Evolutionary conservation across 2,113 vertebrate species (phyloP).

Genomic region (Chiloscyllium plagiosum): DNA sequence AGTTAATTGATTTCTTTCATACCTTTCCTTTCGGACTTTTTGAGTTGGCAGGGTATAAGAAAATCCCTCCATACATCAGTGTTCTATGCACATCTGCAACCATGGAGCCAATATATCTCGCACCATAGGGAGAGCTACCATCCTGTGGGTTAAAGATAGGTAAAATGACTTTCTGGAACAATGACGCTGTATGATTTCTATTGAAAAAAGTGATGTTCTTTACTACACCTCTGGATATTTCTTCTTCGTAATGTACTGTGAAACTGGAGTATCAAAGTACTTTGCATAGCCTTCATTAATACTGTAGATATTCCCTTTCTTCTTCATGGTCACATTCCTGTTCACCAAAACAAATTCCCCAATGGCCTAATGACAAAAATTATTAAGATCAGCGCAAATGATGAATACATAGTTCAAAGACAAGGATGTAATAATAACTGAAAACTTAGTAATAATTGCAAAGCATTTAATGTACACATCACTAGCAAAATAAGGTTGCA

Average conservation of each 20-base stretch:
- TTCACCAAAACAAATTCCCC: slow-evolving; percentile 94
- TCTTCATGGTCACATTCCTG: slow-evolving; percentile 85
- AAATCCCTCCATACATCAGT: slow-evolving; percentile 90
- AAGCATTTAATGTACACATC: not conserved
- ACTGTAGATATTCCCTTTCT: slow-evolving; percentile 92
- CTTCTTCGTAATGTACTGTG: slow-evolving; percentile 86
- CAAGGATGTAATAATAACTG: not conserved
- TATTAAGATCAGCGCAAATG: not conserved
- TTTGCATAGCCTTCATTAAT: slow-evolving; percentile 93
- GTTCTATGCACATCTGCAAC: slow-evolving; percentile 95
- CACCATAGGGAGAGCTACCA: slow-evolving; percentile 74
- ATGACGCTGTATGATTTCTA: not conserved
- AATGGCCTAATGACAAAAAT: slow-evolving; percentile 65
- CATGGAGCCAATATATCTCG: slow-evolving; percentile 91
- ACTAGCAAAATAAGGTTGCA: not conserved
- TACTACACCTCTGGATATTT: slow-evolving; percentile 78
- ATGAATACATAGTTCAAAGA: not conserved
- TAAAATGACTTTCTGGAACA: not conserved
- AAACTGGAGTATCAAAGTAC: slow-evolving; percentile 79
- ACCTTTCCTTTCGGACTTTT: slow-evolving; percentile 92
- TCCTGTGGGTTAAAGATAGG: slow-evolving; percentile 57
- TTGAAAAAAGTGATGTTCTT: not conserved
- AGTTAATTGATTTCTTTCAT: slow-evolving; percentile 33
- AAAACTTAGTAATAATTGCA: not conserved
- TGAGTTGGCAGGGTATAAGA: slow-evolving; percentile 82